Base-by-base conservation (phyloP, 2,113 vertebrate species). In the Amphiprion ocellaris region DNA sequence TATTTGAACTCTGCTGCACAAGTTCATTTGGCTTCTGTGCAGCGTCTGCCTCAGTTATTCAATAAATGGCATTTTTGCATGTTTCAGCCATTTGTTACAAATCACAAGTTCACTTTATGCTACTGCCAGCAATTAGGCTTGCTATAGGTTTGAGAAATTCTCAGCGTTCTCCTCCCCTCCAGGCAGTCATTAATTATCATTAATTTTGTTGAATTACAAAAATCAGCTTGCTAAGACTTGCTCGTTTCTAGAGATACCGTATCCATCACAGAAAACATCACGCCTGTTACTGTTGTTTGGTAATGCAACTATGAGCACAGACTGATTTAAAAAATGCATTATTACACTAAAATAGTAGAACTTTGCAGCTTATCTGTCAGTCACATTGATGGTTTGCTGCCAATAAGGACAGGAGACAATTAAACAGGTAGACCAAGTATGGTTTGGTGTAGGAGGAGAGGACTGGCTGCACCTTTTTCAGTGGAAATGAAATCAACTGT, bases 181-280 rank as follows among this genome's bases (percentile, higher is more conserved):
- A 77, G 79, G 74, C 80, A 78, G 15, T 47, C 28, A 47, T 87
- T 81, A 83, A 84, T 81, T 71, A 79, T 19, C 23, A 26, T 50
- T 82, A 16, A 74, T 46, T 76, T 79, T 21, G 55, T 23, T n/a
- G 17, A 82, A 76, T 75, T 60, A 81, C 50, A 44, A 64, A 84
- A 73, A 79, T 66, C 7, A 24, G 24, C 84, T 50, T 74, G 82
- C 59, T 75, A 52, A 44, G 79, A 86, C 87, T 80, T 84, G 85
- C 87, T n/a, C 11, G 44, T 71, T 77, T 66, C 62, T 79, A 14
- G 9, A 78, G 76, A 64, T 21, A 58, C 74, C n/a, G 73, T 72
- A 74, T 84, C 71, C 75, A 86, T 69, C 68, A 16, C 61, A 55
- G 37, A 54, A 75, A 87, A 86, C 80, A 72, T 59, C 9, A 4